Evolutionary conservation across 2,797 vertebrate species (phyloP).

Genomic region (Eremophila alpestris): DNA sequence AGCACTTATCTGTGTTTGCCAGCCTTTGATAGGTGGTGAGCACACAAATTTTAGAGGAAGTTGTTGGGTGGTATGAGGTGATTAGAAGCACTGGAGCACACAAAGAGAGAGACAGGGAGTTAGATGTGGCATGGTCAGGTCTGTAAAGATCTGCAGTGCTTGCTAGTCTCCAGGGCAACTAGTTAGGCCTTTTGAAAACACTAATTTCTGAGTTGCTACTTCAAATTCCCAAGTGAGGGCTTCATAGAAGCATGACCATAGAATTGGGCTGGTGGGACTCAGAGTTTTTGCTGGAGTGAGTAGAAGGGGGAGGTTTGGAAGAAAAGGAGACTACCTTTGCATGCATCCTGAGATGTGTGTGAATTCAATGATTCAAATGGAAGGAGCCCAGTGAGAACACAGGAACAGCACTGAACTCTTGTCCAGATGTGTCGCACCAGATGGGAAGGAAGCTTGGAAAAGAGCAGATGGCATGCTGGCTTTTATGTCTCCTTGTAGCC

Average conservation of each 20-base stretch:
- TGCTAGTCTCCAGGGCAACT: not conserved
- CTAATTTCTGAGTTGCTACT: not conserved
- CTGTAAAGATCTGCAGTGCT: not conserved
- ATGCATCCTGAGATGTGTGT: not conserved
- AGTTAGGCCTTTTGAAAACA: not conserved
- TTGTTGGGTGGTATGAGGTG: not conserved
- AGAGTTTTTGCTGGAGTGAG: not conserved
- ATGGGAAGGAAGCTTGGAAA: not conserved
- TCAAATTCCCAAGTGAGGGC: not conserved
- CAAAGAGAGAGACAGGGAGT: not conserved
- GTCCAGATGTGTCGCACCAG: not conserved
- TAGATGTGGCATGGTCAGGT: not conserved
- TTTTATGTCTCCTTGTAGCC: not conserved
- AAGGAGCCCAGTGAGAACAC: not conserved
- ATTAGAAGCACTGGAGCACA: not conserved
- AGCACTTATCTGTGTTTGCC: not conserved
- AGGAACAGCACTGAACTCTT: not conserved
- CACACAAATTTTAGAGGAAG: not conserved
- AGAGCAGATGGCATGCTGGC: not conserved
- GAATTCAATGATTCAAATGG: not conserved
- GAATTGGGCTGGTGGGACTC: not conserved
- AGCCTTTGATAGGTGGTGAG: not conserved
- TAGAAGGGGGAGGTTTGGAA: not conserved
- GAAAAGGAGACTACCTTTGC: not conserved
- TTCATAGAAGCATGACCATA: not conserved